phyloP scores from a whole-genome alignment of 2,113 vertebrate species.

The Proteles cristata region DNA sequence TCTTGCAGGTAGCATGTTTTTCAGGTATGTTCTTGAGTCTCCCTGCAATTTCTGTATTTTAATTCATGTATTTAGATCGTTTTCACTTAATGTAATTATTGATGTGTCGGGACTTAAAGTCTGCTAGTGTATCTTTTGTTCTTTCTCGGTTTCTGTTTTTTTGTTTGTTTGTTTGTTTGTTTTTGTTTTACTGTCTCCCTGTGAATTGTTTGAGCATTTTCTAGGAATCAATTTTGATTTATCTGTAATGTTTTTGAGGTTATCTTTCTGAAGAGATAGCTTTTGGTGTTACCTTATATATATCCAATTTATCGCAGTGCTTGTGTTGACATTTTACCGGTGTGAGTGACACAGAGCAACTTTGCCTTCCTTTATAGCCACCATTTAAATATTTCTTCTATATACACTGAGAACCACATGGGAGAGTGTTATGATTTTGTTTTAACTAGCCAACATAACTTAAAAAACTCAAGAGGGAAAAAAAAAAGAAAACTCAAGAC shows the following conservation, averaged over 20 bases:
- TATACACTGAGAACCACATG: not conserved
- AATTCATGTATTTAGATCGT: not conserved
- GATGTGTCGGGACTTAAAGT: not conserved
- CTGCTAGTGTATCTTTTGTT: not conserved
- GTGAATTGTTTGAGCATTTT: not conserved
- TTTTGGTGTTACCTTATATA: not conserved
- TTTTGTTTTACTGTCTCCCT: not conserved
- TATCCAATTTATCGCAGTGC: not conserved
- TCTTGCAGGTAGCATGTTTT: not conserved
- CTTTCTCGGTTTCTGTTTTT: not conserved
- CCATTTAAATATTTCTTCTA: not conserved
- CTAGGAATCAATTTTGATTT: not conserved
- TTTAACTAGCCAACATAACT: not conserved
- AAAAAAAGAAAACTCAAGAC: too few species aligned
- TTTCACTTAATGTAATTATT: not conserved
- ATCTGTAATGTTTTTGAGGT: not conserved
- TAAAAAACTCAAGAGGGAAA: not conserved
- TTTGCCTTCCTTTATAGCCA: not conserved
- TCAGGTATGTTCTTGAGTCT: not conserved
- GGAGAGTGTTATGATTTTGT: not conserved
- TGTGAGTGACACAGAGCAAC: not conserved
- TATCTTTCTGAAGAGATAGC: not conserved
- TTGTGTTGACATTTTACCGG: not conserved
- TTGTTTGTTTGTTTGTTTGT: not conserved
- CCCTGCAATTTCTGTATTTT: not conserved